Percentiles rank a stretch among this genome's conserved stretches.
phyloP scores from a whole-genome alignment of 2,888 invertebrate genomes.

The Melanotus villosus region DNA sequence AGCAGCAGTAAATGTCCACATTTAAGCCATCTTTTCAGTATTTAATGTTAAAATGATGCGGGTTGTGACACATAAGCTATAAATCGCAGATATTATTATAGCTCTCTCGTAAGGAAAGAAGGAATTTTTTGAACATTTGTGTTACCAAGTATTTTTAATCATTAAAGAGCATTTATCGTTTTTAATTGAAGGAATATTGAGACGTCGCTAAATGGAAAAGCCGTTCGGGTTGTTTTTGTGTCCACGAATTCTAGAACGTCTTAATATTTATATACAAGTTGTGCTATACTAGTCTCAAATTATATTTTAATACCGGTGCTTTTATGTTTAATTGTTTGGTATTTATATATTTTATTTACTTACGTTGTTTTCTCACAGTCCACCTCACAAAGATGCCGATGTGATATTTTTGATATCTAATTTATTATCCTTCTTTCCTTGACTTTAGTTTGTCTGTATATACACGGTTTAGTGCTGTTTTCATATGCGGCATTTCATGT shows the following conservation, averaged over 20 bases:
- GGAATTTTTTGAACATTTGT: slow-evolving; percentile 52
- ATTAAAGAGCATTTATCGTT: slow-evolving; percentile 19
- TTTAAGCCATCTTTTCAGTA: slow-evolving; percentile 58
- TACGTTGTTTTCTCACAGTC: slow-evolving; percentile 30
- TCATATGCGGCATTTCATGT: slow-evolving; percentile 39
- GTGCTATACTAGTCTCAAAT: slow-evolving; percentile 61
- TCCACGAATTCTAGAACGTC: background rate
- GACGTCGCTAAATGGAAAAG: slow-evolving; percentile 17
- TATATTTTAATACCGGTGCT: slow-evolving; percentile 55
- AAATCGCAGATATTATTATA: slow-evolving; percentile 50
- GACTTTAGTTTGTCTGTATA: slow-evolving; percentile 28
- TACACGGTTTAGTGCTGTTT: slow-evolving; percentile 35
- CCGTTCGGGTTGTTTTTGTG: too few species aligned
- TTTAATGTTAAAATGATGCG: slow-evolving; percentile 61
- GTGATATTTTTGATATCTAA: slow-evolving; percentile 54
- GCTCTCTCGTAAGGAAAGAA: slow-evolving; percentile 57
- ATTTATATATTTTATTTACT: slow-evolving; percentile 43
- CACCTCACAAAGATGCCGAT: slow-evolving; percentile 44
- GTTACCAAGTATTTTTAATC: slow-evolving; percentile 56
- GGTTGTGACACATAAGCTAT: slow-evolving; percentile 62
- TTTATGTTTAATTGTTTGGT: slow-evolving; percentile 45
- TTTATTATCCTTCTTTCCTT: slow-evolving; percentile 56
- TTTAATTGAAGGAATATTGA: slow-evolving; percentile 36
- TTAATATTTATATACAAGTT: slow-evolving; percentile 33
- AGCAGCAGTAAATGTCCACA: slow-evolving; percentile 46